Conservation (phyloP, 2,888 invertebrate species). For the Andrena camellia region DNA sequence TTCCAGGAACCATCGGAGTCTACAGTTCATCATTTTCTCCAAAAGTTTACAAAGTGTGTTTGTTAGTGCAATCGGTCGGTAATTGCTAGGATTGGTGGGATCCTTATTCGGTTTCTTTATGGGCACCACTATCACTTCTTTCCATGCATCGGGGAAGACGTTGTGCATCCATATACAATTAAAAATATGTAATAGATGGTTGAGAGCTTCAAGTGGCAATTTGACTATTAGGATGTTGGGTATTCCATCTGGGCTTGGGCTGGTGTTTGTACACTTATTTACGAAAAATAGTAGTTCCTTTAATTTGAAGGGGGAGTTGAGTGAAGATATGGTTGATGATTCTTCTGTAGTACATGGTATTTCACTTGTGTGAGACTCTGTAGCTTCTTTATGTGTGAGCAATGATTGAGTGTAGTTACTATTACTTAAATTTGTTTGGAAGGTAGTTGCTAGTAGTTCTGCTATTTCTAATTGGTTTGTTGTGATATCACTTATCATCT, state of each 20-base stretch:
- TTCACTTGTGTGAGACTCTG: not conserved
- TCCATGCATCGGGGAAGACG: not conserved
- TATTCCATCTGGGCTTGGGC: not conserved
- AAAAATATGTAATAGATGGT: not conserved
- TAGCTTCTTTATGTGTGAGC: not conserved
- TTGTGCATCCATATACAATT: not conserved
- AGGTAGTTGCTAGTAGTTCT: not conserved
- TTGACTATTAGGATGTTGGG: not conserved
- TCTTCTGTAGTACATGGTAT: not conserved
- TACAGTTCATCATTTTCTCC: slow-evolving; percentile 17
- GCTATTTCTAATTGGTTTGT: not conserved
- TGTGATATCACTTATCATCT: not conserved
- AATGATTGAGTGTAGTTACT: not conserved
- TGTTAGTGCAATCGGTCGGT: slow-evolving; percentile 7
- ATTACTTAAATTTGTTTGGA: not conserved
- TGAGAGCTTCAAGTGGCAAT: not conserved
- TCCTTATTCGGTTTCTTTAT: slow-evolving; percentile 14
- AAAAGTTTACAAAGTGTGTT: slow-evolving; percentile 12
- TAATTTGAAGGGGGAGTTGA: not conserved
- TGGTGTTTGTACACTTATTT: not conserved
- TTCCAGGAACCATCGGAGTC: slow-evolving; percentile 15
- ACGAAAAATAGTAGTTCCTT: not conserved
- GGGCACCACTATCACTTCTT: slow-evolving; percentile 4
- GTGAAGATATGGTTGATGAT: not conserved
- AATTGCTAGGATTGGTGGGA: not conserved